A percentile compares a stretch with the other conserved stretches of the same genome.
Evolutionary conservation across 1,140 invertebrate species (phyloP).

Genomic region (Drosophila dunni): DNA sequence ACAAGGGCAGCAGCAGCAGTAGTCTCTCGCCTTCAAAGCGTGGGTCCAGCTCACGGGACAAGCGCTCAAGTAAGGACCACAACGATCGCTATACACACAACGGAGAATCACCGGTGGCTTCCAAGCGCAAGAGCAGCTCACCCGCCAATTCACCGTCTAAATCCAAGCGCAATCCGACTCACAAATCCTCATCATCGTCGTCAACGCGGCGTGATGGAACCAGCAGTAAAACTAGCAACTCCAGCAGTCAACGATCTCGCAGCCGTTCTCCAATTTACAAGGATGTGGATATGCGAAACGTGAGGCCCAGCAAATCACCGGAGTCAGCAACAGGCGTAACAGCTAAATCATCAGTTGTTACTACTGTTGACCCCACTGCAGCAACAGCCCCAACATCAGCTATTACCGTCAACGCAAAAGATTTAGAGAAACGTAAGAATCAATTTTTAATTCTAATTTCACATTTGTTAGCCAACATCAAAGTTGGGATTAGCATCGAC

Average conservation of each 20-base stretch:
- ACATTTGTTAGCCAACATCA: conserved; percentile 70
- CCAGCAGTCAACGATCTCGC: conserved; percentile 55
- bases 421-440: conserved; percentile 84
- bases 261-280: conserved; percentile 70
- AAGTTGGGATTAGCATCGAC: conserved; percentile 29
- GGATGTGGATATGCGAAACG: conserved; percentile 61
- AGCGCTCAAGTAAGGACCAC: conserved; percentile 55
- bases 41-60: conserved; percentile 38
- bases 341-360: neutral
- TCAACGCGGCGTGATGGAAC: conserved; percentile 8
- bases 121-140: conserved; percentile 76
- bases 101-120: conserved; percentile 47
- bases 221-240: conserved; percentile 39
- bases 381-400: conserved; percentile 8
- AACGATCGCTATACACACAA: conserved; percentile 63
- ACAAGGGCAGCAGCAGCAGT: conserved; percentile 44
- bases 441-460: conserved; percentile 77
- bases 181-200: conserved; percentile 49
- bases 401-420: conserved; percentile 48
- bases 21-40: conserved; percentile 54
- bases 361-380: conserved; percentile 27
- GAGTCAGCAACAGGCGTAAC: conserved; percentile 22
- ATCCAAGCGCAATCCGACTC: conserved; percentile 56
- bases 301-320: conserved; percentile 52
- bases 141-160: conserved; percentile 65